Conservation (phyloP, 2,888 invertebrate genomes). For the Schrankia costaestrigalis region DNA sequence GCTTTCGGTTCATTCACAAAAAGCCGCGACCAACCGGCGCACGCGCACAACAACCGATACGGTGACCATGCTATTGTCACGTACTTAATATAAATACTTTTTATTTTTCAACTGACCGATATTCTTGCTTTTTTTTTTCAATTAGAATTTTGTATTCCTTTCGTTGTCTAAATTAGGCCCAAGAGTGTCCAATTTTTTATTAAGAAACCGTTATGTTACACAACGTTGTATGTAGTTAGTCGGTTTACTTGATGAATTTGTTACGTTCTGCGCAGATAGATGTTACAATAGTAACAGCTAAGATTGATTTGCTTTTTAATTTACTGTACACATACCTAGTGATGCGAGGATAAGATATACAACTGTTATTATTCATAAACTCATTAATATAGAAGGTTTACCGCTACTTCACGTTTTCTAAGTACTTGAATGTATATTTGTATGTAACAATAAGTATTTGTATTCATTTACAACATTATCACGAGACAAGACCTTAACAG, state of each 20-base stretch:
- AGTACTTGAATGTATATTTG: no score
- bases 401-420: no score
- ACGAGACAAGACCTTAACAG: no score
- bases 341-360: no score
- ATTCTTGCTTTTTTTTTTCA: no score
- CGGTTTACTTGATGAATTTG: conserved; percentile 13
- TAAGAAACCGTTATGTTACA: conserved; percentile 28
- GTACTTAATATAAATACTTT: conserved; percentile 49
- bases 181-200: conserved; percentile 26
- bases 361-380: no score
- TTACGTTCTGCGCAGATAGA: conserved; percentile 7
- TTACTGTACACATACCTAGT: no score
- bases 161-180: conserved; percentile 25
- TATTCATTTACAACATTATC: no score
- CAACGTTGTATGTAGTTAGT: conserved; percentile 12
- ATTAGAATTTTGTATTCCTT: conserved; percentile 18
- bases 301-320: conserved; percentile 15
- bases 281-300: conserved; percentile 4
- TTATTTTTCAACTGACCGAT: conserved; percentile 35
- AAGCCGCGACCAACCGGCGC: conserved; percentile 60
- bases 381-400: no score
- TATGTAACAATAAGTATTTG: no score
- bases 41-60: conserved; percentile 47
- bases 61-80: conserved; percentile 56
- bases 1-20: conserved; percentile 69